Evolutionary conservation across 2,888 invertebrate genomes (phyloP), one percentile per base, ranked within the genome.

Genomic region (Strigamia maritima): DNA sequence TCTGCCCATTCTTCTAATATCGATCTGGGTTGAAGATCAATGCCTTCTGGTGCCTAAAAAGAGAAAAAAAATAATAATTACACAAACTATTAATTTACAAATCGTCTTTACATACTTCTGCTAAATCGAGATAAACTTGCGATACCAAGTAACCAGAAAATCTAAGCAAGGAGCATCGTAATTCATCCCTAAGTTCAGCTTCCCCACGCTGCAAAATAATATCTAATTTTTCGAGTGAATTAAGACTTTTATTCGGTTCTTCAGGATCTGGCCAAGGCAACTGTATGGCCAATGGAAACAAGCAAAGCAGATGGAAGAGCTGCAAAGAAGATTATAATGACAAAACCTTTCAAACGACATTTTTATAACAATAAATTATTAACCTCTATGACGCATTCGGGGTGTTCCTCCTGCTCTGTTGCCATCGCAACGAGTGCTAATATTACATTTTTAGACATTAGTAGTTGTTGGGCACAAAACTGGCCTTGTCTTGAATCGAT

Each of bases 121-220:
- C 78, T 16, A 78, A 22, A 24, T 78, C 78, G 14, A 78, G 26
- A 35, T 80, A 80, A 49, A 80, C 79, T n/a, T 79, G 75, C 16
- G 80, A 77, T 10, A 80, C 76, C 22, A 80, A 38, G 26, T n/a
- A 76, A 16, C 80, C 80, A 19, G 79, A 35, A 49, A 80, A 78
- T 22, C 76, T 14, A 14, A 80, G 54, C 14, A 80, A 31, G 1
- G 79, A 74, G 76, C 80, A 78, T 16, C 80, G 77, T 31, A 80
- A 60, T 35, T 80, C 79, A 35, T 80, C 79, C 35, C 80, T 80
- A 38, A 54, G 74, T 77, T 80, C 80, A 24, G 77, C 80, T 79
- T 80, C 80, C 16, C 80, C 80, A 75, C 76, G 70, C 77, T 80
- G 80, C 22, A 80, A 60, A 40, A 80, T 75, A 28, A 80, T 19